Conservation (phyloP, 2,888 invertebrate species). For the Drosophila picticornis region DNA sequence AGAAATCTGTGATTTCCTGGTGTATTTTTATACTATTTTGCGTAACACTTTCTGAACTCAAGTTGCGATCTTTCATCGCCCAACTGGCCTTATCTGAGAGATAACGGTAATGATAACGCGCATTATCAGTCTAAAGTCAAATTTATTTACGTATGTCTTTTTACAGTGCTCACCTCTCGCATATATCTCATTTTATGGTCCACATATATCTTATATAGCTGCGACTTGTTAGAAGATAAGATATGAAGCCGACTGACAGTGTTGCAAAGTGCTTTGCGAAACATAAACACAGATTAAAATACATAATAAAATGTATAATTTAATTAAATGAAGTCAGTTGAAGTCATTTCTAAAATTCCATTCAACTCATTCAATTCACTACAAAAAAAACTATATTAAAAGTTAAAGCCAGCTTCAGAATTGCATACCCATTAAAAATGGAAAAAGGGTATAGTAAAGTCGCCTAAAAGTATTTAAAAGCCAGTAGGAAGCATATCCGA, state of each 20-base stretch:
- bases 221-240: conserved; percentile 40
- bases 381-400: background rate
- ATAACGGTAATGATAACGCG: conserved; percentile 39
- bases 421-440: no score
- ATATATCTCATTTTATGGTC: conserved; percentile 41
- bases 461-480: no score
- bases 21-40: conserved; percentile 28
- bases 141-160: conserved; percentile 59
- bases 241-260: conserved; percentile 15
- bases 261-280: background rate
- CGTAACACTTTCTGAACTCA: conserved; percentile 28
- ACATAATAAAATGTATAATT: no score
- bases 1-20: conserved; percentile 32
- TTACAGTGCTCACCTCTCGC: conserved; percentile 49
- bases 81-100: conserved; percentile 29
- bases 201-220: conserved; percentile 28
- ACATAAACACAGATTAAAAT: background rate
- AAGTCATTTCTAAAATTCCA: no score
- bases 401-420: no score
- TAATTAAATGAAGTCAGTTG: no score
- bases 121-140: conserved; percentile 39
- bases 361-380: no score
- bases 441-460: no score
- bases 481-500: no score
- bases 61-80: background rate